Evolutionary conservation across 1,140 invertebrate species (phyloP), one percentile per base, ranked within the genome.

Genomic region (Dermatophagoides farinae): DNA sequence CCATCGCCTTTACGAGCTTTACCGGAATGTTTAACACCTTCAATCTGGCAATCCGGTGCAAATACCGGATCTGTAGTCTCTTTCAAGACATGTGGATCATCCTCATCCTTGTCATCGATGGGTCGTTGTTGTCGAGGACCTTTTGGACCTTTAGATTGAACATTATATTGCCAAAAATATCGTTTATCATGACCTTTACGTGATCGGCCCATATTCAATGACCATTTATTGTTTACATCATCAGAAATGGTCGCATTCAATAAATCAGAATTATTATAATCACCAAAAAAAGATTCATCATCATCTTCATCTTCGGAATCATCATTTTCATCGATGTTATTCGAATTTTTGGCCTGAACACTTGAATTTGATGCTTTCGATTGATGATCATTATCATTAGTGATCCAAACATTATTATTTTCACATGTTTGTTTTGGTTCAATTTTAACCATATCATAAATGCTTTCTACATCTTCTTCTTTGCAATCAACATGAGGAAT

Each of bases 91-190:
- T 96, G 89, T n/a, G 91, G 90, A 77, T 96, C 87, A 68, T 86
- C 82, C 22, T 83, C 79, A 67, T 87, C 82, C 14, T 72, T 64
- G 2, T 64, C 61, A 40, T 38, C 44, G n/a, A 23, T 1, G 1
- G 14, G 14, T 14, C 14, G 4, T 39, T 31, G 18, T n/a, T 60
- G 49, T 46, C 64, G 47, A 2, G 64, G 60, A 5, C 90, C 87
- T 74, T 96, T 97, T 5, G 92, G 91, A 1, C 92, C 92, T 76
- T 97, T 97, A 0, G 90, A 88, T 74, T 97, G 92, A 6, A 95
- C 86, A 74, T 97, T 97, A 70, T 97, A 97, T 70, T 97, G 92
- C 92, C 93, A 97, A 72, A 97, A 97, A 71, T 81, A 95, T 60
- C 84, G 77, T 68, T 90, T 87, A 66, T 83, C 57, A 86, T 69